Evolutionary conservation across 1,140 invertebrate species (phyloP), one percentile per base, ranked within the genome.

Genomic region (Bactericera cockerelli): DNA sequence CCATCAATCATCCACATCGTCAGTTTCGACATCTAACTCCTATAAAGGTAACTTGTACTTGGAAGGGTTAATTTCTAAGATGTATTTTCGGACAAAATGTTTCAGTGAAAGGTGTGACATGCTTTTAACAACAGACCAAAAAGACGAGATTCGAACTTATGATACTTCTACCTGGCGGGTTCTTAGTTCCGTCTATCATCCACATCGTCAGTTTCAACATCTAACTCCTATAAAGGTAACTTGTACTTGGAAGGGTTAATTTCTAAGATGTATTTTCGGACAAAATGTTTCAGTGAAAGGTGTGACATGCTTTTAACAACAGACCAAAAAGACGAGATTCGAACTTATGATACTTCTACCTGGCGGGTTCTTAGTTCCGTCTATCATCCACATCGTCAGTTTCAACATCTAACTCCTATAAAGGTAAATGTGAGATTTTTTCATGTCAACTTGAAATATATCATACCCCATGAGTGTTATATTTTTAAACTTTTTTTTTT

Each of bases 371-470:
- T 63, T 56, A 58, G 42, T 2, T 26, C 28, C 2, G 63, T 65
- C 25, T 26, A 19, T 33, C 63, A 65, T 39, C 63, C 63, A 11
- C 63, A 65, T 55, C 36, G 63, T 13, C 59, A 62, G 19, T 65
- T 63, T 31, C 62, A 63, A 49, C 62, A 65, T 53, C 19, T 65
- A 31, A 63, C 63, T n/a, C 59, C 58, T 19, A 65, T 65, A 22
- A 61, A 60, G 28, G 28, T 31, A 31, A 31, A n/a, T n/a, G n/a
- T n/a, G n/a, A n/a, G n/a, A n/a, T n/a, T n/a, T n/a, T n/a, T n/a
- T n/a, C n/a, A n/a, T n/a, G n/a, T n/a, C n/a, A n/a, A n/a, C n/a
- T n/a, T n/a, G n/a, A n/a, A n/a, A n/a, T n/a, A n/a, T n/a, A n/a
- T n/a, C n/a, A n/a, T n/a, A n/a, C n/a, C n/a, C n/a, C n/a, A n/a